A percentile compares a stretch with the other conserved stretches of the same genome.
Evolutionary conservation across 2,888 invertebrate species (phyloP).

Genomic region (Agrochola litura): DNA sequence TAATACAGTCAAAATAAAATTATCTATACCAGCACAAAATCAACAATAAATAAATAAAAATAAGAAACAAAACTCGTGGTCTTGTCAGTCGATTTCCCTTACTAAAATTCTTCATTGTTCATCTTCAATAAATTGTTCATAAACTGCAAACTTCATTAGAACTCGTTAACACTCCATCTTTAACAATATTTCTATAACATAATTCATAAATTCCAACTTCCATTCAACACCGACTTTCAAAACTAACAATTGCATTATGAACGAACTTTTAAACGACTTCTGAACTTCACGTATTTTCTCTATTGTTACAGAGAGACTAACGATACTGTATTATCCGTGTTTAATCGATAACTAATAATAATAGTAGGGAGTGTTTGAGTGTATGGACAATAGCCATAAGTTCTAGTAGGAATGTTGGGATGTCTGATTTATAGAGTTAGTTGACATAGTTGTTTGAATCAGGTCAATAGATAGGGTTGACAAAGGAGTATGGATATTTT

Average conservation of each 20-base stretch:
- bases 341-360: slow-evolving; percentile 58
- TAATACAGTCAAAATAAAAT: neutral
- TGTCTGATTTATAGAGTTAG: slow-evolving; percentile 45
- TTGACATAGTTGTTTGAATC: neutral
- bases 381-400: slow-evolving; percentile 45
- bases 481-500: neutral
- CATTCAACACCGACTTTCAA: slow-evolving; percentile 46
- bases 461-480: neutral
- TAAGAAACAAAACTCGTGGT: neutral
- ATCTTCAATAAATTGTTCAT: slow-evolving; percentile 27
- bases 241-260: slow-evolving; percentile 64
- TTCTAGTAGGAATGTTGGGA: slow-evolving; percentile 35
- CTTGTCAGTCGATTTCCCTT: neutral
- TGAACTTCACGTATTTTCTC: slow-evolving; percentile 60
- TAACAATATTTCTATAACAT: slow-evolving; percentile 47
- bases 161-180: slow-evolving; percentile 31
- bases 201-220: slow-evolving; percentile 51
- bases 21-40: neutral
- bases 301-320: slow-evolving; percentile 58
- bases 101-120: neutral
- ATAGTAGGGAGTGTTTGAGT: slow-evolving; percentile 24
- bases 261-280: slow-evolving; percentile 58
- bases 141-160: slow-evolving; percentile 22
- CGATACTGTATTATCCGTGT: slow-evolving; percentile 54
- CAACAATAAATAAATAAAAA: neutral